Base-by-base conservation (phyloP, 2,113 vertebrate genomes). In the Gavia stellata region DNA sequence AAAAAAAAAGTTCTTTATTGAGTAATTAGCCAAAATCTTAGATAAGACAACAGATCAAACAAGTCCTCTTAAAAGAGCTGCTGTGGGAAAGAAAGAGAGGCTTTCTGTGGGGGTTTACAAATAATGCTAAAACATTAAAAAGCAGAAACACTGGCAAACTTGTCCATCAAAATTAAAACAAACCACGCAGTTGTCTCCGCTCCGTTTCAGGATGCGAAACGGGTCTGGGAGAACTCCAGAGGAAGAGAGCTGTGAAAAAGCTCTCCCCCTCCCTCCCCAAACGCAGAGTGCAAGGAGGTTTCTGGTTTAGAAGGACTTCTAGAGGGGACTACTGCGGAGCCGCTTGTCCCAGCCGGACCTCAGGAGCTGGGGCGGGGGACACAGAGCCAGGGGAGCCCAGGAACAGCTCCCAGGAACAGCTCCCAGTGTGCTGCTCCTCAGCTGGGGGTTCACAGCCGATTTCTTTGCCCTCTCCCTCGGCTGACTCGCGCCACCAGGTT, bases 11-110 rank as follows among this genome's bases (percentile, higher is more conserved):
- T 70, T 86, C 88, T 92, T 92, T 94, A 81, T 73, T 93, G 90
- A 97, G 97, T 96, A 97, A 97, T 97, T 96, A 98, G 94, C 92
- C 70, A 36, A 87, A 96, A 96, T 96, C 96, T 95, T 89, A 71
- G 83, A 94, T 88, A 88, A 97, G 96, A 97, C 90, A 94, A 77
- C 78, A 96, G 88, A 97, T 97, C 96, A 97, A 97, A 94, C 61
- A 50, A 53, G 21, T 62, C n/a, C 36, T 96, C 91, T 94, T 86
- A 90, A 91, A 94, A 97, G 96, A 93, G 74, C 17, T 91, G 87
- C 82, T 82, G 90, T 52, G 49, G 89, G 72, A 72, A 75, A 67
- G 61, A 90, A 20, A 56, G 15, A 20, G 34, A 38, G 34, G 36
- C 29, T 90, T 88, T 96, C 85, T 59, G 67, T 3, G 12, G 83